Conservation (phyloP, 1,140 invertebrate species). For the Elymnias hypermnestra region DNA sequence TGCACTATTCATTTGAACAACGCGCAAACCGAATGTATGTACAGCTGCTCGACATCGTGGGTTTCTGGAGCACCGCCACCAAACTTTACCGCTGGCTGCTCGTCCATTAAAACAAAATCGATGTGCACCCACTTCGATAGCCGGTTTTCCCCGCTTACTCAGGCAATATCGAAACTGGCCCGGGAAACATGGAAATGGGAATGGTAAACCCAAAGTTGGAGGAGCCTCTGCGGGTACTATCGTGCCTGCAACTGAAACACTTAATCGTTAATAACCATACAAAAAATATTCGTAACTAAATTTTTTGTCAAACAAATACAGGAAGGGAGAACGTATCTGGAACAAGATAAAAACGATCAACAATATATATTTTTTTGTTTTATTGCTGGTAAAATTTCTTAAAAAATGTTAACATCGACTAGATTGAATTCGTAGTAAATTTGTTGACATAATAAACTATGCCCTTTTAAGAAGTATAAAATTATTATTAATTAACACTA, state of each 20-base stretch:
- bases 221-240: constrained; percentile 35
- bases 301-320: no score
- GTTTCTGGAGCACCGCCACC: constrained; percentile 70
- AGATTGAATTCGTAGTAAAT: no score
- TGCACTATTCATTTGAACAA: constrained; percentile 68
- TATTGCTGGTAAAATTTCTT: no score
- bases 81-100: constrained; percentile 68
- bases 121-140: constrained; percentile 66
- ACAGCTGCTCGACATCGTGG: constrained; percentile 65
- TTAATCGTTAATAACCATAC: constrained; percentile 28
- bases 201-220: constrained; percentile 57
- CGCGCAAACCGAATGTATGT: constrained; percentile 63
- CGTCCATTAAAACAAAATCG: constrained; percentile 69
- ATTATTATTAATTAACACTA: no score
- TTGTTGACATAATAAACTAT: no score
- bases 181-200: constrained; percentile 66
- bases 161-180: constrained; percentile 69
- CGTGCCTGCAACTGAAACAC: constrained; percentile 57
- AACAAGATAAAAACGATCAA: no score
- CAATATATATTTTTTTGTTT: no score
- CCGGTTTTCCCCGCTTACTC: constrained; percentile 67
- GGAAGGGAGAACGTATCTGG: no score
- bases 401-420: no score
- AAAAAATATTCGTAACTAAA: background rate
- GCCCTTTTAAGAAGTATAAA: no score